Base-by-base conservation (phyloP, 2,113 vertebrate genomes). In the Lepidothrix coronata region DNA sequence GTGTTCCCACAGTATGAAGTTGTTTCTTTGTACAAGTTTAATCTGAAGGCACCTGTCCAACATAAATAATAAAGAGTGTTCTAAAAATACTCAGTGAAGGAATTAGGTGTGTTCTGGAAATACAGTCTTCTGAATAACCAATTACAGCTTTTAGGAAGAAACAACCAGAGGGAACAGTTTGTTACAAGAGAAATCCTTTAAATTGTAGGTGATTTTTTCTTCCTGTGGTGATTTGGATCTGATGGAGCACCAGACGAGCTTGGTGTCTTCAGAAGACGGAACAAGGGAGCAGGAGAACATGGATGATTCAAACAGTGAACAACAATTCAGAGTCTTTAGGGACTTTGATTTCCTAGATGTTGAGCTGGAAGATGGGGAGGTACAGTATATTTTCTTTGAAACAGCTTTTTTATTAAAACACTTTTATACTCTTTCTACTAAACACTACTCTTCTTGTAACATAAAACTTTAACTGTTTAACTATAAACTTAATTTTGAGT, bases 261-360 rank as follows among this genome's bases (percentile, higher is more conserved):
- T 99, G 67, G 99, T 99, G 75, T 99, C 99, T 6, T 99, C 99
- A 1, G 99, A 99, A 97, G 99, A 99, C 88, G 99, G 99, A 15
- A 96, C 98, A 17, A 98, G 99, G 48, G 98, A 99, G 58, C 98
- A 98, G 77, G 99, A 99, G 97, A 99, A 99, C 54, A 98, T 99
- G 89, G 99, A 99, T 49, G 99, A 99, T 97, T 98, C 99, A 1
- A 99, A 99, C 96, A 99, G 99, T 12, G 99, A 99, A 97, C 99
- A 99, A 86, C 99, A 99, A 97, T 99, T 99, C 97, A 97, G 99
- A 77, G 99, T 99, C 96, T 99, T 99, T 97, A 97, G 99, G 80
- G 99, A 99, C 97, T 99, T 99, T 75, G 99, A 99, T 96, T 99
- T 99, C 98, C 98, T 99, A 91, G 99, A 99, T 30, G 99, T 99